These are phyloP conservation scores for Oxytorus armatus DNA, from an alignment of 2,888 invertebrate species.

Conservation along the genomic window DNA sequence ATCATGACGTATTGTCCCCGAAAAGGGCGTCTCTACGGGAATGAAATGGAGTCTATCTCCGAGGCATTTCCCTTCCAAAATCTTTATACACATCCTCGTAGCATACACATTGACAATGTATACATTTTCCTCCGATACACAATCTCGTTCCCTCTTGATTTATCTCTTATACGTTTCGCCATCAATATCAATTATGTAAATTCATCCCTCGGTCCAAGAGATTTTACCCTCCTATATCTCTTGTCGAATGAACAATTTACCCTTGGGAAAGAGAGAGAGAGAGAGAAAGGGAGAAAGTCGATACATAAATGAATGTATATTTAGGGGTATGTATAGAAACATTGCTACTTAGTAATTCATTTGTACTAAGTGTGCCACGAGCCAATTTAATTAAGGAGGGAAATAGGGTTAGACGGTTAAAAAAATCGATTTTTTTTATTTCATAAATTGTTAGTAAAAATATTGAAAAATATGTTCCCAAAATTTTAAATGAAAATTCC, in stretches of 20 bases:
- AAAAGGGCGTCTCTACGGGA: slow-evolving; percentile 58
- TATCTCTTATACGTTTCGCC: slow-evolving; percentile 42
- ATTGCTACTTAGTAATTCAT: neutral
- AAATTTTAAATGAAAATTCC: no score
- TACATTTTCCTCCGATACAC: slow-evolving; percentile 27
- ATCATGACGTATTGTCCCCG: slow-evolving; percentile 68
- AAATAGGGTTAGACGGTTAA: no score
- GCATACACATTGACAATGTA: slow-evolving; percentile 14
- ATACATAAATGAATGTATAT: neutral
- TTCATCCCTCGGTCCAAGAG: slow-evolving; percentile 32
- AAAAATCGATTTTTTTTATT: no score
- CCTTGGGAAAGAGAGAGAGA: neutral
- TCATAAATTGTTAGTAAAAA: no score
- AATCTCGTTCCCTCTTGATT: slow-evolving; percentile 22
- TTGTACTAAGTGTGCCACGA: neutral
- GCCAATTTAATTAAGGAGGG: no score
- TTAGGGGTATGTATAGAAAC: neutral
- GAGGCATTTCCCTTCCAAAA: slow-evolving; percentile 26
- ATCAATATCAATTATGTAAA: slow-evolving; percentile 66
- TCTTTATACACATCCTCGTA: slow-evolving; percentile 1
- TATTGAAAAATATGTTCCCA: no score
- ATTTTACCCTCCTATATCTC: slow-evolving; percentile 30
- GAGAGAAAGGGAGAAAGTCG: no score
- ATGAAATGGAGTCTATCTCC: slow-evolving; percentile 45
- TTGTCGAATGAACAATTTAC: slow-evolving; percentile 18